phyloP scores from a whole-genome alignment of 2,113 vertebrate species.

The Cairina moschata region DNA sequence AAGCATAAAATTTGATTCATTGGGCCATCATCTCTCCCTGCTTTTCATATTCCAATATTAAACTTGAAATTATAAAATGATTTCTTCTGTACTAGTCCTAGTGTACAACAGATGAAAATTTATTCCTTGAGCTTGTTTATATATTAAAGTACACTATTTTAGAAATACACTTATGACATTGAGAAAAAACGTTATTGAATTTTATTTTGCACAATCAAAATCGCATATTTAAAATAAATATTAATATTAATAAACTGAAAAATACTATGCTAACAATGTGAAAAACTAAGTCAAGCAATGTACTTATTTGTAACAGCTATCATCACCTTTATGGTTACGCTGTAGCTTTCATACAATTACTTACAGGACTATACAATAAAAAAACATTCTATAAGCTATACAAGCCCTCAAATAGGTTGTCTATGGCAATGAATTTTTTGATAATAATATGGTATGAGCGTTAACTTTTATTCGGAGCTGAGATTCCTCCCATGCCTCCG shows the following conservation, averaged over 20 bases:
- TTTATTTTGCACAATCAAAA: neutral
- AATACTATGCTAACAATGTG: neutral
- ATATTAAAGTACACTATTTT: neutral
- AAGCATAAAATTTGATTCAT: neutral
- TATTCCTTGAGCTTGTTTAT: neutral
- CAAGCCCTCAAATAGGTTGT: accelerated
- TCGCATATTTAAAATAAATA: neutral
- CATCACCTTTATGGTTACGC: neutral
- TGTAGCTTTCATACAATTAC: neutral
- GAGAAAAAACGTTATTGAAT: neutral
- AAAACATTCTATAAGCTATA: neutral
- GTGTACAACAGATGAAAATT: neutral
- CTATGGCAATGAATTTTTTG: neutral
- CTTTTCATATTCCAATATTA: neutral
- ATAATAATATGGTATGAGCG: neutral
- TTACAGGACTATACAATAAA: accelerated
- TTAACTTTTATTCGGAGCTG: neutral
- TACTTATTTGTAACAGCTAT: neutral
- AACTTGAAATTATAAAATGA: neutral
- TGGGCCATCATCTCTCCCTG: neutral
- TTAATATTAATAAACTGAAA: neutral
- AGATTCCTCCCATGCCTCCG: neutral
- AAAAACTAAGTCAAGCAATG: neutral
- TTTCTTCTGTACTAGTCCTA: neutral
- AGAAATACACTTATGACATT: neutral